Base-by-base conservation (phyloP, 2,797 vertebrate genomes). In the Hemibagrus guttatus region DNA sequence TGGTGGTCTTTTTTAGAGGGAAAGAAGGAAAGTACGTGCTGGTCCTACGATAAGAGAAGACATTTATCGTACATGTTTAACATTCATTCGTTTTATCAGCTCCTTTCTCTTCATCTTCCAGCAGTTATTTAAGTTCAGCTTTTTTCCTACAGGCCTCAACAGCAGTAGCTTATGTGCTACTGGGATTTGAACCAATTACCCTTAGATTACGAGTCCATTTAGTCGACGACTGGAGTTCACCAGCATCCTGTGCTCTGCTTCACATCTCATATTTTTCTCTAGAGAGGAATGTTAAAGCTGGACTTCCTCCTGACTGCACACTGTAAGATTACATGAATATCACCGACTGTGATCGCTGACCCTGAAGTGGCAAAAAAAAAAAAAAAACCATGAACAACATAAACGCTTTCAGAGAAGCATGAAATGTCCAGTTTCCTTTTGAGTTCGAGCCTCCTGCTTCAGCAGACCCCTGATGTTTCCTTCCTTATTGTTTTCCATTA, bases 141-240 rank as follows among this genome's bases (percentile, higher is more conserved):
- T 16, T 39, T 42, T 58, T 23, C 75, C 19, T 80, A 21, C 28
- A 49, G 31, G 39, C 49, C 63, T 79, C 49, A 68, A 13, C 64
- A 59, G 84, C 49, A 58, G 63, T 52, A 75, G 28, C 17, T 82
- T 66, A 68, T 52, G 31, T 21, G 46, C 52, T 61, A 42, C 54
- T 81, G 68, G 56, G 84, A 83, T 87, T 87, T 49, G 54, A 87
- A 81, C 61, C 78, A 83, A 87, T 83, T 68, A 76, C 74, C 78
- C 64, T 71, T 68, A 58, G 49, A 58, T 83, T 83, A 54, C n/a
- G 72, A 79, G 64, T 85, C 35, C 1, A 42, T 83, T 89, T 59
- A 59, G 39, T 59, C 49, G 46, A 86, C 76, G 16, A 83, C 39
- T 64, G 69, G 76, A 86, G 85, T 74, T 75, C 42, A 17, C 35